A percentile compares a stretch with the other conserved stretches of the same genome.
Conservation (phyloP, 2,888 invertebrate genomes). For the Anoncus sp. region DNA sequence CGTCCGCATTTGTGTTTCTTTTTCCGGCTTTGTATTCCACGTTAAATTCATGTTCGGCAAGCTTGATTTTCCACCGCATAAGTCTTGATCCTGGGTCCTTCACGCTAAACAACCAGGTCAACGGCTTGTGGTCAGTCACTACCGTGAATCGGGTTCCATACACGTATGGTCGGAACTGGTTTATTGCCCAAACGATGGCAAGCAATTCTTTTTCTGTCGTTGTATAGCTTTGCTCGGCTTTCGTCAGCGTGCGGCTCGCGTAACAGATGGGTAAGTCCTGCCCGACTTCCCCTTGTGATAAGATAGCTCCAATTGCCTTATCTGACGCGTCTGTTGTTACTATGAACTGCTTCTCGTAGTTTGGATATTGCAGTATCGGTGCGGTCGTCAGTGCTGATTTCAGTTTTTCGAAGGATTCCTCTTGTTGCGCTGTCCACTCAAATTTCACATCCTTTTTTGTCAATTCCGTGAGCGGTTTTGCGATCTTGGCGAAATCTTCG, state of each 20-base stretch:
- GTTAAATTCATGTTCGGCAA: slow-evolving; percentile 15
- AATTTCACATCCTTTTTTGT: slow-evolving; percentile 63
- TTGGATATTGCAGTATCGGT: slow-evolving; percentile 70
- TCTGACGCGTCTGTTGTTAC: slow-evolving; percentile 75
- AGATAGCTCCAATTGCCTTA: slow-evolving; percentile 72
- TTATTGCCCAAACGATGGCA: slow-evolving; percentile 73
- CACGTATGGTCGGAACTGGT: slow-evolving; percentile 74
- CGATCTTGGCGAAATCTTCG: no score
- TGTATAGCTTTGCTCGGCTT: slow-evolving; percentile 70
- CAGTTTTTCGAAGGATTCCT: slow-evolving; percentile 56
- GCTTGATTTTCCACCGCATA: slow-evolving; percentile 7
- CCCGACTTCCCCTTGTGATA: no score
- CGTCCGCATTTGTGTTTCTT: slow-evolving; percentile 29
- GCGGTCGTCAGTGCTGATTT: slow-evolving; percentile 47
- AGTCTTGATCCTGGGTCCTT: slow-evolving; percentile 13
- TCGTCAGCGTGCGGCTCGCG: no score
- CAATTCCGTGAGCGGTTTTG: slow-evolving; percentile 67
- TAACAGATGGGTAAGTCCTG: no score
- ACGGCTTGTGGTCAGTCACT: not conserved
- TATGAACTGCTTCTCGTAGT: slow-evolving; percentile 71
- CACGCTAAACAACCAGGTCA: no score
- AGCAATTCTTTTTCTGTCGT: no score
- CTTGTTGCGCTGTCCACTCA: slow-evolving; percentile 48
- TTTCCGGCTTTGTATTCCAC: slow-evolving; percentile 27
- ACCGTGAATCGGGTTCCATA: slow-evolving; percentile 72